Evolutionary conservation across 2,888 invertebrate species (phyloP).

Genomic region (Hypena proboscidalis): DNA sequence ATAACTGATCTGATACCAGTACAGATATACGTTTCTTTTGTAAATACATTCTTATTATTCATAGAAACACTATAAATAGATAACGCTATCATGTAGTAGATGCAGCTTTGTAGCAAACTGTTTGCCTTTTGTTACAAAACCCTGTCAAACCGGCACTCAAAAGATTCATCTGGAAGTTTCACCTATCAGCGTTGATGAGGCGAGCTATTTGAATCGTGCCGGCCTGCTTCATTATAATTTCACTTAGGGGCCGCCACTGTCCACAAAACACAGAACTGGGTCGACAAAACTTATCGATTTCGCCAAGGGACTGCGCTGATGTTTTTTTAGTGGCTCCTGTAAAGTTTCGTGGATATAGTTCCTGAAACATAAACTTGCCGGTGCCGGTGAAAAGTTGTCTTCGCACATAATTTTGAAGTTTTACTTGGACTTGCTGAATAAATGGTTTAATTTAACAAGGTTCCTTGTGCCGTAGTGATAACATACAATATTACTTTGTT

Average conservation of each 20-base stretch:
- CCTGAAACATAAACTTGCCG: neutral
- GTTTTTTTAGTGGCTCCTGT: slow-evolving; percentile 3
- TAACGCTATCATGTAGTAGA: too few relatives aligned
- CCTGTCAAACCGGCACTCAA: too few relatives aligned
- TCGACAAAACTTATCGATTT: slow-evolving; percentile 54
- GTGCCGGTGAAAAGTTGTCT: neutral
- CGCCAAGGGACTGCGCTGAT: slow-evolving; percentile 15
- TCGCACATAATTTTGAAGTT: slow-evolving; percentile 1
- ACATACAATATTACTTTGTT: too few relatives aligned
- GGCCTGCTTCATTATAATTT: slow-evolving; percentile 43
- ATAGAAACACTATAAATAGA: too few relatives aligned
- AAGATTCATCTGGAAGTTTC: slow-evolving; percentile 1
- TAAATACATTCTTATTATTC: too few relatives aligned
- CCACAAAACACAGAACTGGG: slow-evolving; percentile 44
- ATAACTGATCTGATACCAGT: too few relatives aligned
- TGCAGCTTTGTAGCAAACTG: too few relatives aligned
- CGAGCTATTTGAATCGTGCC: slow-evolving; percentile 37
- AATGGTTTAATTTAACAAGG: too few relatives aligned
- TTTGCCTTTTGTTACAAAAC: too few relatives aligned
- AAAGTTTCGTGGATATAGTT: slow-evolving; percentile 6
- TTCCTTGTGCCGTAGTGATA: too few relatives aligned
- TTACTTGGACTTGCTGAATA: neutral
- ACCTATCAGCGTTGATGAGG: slow-evolving; percentile 14
- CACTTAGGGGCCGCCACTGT: slow-evolving; percentile 30
- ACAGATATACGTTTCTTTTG: too few relatives aligned